A percentile compares a stretch with the other conserved stretches of the same genome.
phyloP scores from a whole-genome alignment of 2,888 invertebrate species.

The Monoplex corrugatus region DNA sequence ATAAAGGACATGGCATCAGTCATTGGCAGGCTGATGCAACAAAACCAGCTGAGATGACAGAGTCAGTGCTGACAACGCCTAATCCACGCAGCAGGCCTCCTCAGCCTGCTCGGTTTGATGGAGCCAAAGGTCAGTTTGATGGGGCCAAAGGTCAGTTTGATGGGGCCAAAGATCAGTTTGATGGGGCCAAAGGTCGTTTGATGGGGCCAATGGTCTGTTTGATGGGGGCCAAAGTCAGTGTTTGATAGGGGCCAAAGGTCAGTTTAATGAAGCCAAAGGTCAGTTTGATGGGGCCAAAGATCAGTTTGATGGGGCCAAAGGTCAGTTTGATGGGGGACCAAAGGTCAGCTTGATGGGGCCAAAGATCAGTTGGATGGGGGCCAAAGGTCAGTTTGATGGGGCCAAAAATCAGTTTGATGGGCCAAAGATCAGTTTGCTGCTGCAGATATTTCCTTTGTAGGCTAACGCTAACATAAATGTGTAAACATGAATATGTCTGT shows the following conservation, averaged over 20 bases:
- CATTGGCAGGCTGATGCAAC: not conserved
- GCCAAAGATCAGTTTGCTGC: no score
- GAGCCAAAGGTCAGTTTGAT: slow-evolving; percentile 57
- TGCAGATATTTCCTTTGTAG: no score
- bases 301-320: no score
- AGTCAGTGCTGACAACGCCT: slow-evolving; percentile 75
- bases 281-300: no score
- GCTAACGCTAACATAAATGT: no score
- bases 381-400: slow-evolving; percentile 64
- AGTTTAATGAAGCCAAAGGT: slow-evolving; percentile 58
- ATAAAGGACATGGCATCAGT: not conserved
- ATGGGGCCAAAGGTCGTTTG: slow-evolving; percentile 68
- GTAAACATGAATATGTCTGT: no score
- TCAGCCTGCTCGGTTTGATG: slow-evolving; percentile 64
- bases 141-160: no score
- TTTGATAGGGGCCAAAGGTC: slow-evolving; percentile 74
- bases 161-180: no score
- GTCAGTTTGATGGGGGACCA: no score
- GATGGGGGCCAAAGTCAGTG: slow-evolving; percentile 67
- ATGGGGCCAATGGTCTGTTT: no score
- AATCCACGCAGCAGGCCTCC: slow-evolving; percentile 75
- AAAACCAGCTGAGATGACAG: slow-evolving; percentile 54
- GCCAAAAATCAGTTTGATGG: slow-evolving; percentile 58
- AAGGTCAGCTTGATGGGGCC: no score
- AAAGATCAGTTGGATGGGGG: slow-evolving; percentile 73